Percentiles rank a stretch among this genome's conserved stretches.
These are phyloP conservation scores for Chrysogorgia sp. DNA, from an alignment of 92 coral and sea anemone species.

Conservation along the genomic window DNA sequence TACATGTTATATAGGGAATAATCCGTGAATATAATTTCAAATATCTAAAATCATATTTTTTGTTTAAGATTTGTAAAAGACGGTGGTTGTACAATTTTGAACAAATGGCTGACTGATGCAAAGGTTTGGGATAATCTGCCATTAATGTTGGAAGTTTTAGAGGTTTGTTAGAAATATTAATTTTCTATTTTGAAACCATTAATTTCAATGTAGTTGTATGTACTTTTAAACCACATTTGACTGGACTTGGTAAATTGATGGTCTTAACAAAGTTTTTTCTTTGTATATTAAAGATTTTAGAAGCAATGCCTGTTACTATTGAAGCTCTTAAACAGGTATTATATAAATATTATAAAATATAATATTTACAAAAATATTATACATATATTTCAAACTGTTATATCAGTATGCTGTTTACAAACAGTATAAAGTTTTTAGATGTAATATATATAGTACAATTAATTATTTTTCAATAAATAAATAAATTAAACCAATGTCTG, in stretches of 20 bases:
- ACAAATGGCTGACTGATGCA: conserved; percentile 91
- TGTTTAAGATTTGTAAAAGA: conserved; percentile 71
- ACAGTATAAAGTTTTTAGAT: no score
- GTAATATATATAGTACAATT: no score
- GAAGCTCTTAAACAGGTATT: conserved; percentile 92
- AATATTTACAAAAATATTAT: no score
- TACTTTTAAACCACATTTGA: no score
- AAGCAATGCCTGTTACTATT: conserved; percentile 89
- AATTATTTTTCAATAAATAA: no score
- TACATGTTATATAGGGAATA: no score
- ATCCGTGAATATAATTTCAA: no score
- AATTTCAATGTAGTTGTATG: no score
- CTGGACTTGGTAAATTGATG: no score
- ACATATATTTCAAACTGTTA: no score
- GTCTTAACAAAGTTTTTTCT: neutral
- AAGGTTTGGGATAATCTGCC: conserved; percentile 81
- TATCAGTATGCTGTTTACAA: no score
- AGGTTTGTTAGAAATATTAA: conserved; percentile 57
- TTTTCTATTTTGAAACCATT: neutral
- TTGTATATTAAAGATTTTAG: conserved; percentile 63
- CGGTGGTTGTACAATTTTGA: conserved; percentile 92
- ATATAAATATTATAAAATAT: neutral
- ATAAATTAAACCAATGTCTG: no score
- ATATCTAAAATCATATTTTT: neutral
- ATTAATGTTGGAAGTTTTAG: conserved; percentile 76